A percentile compares a stretch with the other conserved stretches of the same genome.
These are phyloP conservation scores for Drosophila buzzatii DNA, from an alignment of 2,888 invertebrate species.

Conservation along the genomic window DNA sequence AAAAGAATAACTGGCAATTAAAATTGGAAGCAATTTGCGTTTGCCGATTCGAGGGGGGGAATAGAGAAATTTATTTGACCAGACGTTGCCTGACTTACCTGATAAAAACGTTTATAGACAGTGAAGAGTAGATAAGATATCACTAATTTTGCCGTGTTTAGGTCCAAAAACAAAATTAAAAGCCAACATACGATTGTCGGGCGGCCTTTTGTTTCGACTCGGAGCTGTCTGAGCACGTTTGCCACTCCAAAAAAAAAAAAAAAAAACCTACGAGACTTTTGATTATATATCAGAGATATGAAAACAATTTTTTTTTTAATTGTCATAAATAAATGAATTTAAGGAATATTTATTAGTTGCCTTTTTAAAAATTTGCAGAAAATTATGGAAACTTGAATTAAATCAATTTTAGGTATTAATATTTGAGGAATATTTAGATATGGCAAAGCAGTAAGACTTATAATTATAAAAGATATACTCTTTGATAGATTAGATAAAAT, in stretches of 20 bases:
- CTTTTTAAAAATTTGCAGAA: not conserved
- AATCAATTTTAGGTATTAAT: not conserved
- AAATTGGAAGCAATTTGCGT: conserved; percentile 48
- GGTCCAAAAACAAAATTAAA: not conserved
- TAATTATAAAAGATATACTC: too few species aligned
- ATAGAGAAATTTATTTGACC: conserved; percentile 12
- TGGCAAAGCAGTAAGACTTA: too few species aligned
- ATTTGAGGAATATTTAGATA: not conserved
- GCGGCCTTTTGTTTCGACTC: not conserved
- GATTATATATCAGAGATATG: not conserved
- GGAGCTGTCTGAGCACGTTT: not conserved
- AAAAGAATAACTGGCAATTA: conserved; percentile 23
- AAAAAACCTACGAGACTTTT: not conserved
- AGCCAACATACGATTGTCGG: not conserved
- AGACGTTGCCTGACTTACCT: conserved; percentile 9
- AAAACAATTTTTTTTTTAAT: not conserved
- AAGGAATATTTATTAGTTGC: not conserved
- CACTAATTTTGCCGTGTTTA: not conserved
- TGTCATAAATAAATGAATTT: not conserved
- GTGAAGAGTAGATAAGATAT: conserved; percentile 15
- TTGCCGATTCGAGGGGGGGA: conserved; percentile 4
- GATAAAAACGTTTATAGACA: conserved; percentile 21
- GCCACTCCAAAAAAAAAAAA: not conserved
- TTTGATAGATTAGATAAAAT: too few species aligned
- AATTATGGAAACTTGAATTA: not conserved